Evolutionary conservation across 2,113 vertebrate genomes (phyloP).

Genomic region (Myiagra hebetior): DNA sequence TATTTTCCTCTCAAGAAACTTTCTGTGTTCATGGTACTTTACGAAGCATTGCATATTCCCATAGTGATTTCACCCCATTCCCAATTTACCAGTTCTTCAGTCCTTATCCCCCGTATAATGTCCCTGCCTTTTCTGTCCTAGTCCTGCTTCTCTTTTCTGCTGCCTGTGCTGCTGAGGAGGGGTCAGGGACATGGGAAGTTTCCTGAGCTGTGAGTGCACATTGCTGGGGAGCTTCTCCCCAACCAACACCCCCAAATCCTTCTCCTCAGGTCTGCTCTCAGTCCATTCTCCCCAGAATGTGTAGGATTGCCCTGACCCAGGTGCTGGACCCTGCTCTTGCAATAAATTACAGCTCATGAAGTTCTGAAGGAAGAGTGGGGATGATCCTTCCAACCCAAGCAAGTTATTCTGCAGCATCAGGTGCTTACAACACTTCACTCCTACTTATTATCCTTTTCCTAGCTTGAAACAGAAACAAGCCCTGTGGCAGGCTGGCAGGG

Average conservation of each 20-base stretch:
- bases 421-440: background rate
- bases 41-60: background rate
- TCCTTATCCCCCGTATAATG: background rate
- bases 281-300: background rate
- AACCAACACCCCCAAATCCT: background rate
- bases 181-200: background rate
- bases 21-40: background rate
- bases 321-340: background rate
- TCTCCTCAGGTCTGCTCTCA: background rate
- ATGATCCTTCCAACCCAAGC: background rate
- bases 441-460: background rate
- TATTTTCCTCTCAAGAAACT: background rate
- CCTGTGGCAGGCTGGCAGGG: background rate
- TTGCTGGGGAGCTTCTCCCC: background rate
- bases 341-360: background rate
- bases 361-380: background rate
- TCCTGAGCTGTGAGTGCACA: background rate
- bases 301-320: background rate
- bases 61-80: background rate
- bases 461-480: background rate
- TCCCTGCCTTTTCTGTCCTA: background rate
- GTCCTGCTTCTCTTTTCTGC: background rate
- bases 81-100: background rate
- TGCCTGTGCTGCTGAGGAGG: background rate
- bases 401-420: background rate